phyloP scores from a whole-genome alignment of 2,888 invertebrate genomes.

The Synanthedon andrenaeformis region DNA sequence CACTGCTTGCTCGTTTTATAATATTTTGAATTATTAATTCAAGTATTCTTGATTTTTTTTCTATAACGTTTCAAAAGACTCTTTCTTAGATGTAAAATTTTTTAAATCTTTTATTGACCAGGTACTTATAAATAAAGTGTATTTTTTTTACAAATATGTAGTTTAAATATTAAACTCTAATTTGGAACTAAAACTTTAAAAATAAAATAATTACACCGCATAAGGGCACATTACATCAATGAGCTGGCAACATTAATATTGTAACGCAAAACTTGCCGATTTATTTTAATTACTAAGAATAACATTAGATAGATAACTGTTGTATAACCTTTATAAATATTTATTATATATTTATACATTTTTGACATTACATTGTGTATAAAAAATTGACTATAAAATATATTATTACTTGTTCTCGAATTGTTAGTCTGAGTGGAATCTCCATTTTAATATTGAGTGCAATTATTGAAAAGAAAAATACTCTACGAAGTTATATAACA shows the following conservation, averaged over 20 bases:
- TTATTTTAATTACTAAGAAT: too few species aligned
- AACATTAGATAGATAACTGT: not conserved
- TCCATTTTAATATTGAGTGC: not conserved
- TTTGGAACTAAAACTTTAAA: not conserved
- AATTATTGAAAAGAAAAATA: not conserved
- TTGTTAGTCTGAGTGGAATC: too few species aligned
- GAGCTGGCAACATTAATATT: not conserved
- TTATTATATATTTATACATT: constrained; percentile 12
- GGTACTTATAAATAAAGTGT: too few species aligned
- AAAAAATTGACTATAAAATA: not conserved
- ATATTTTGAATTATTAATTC: too few species aligned
- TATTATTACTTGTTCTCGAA: not conserved
- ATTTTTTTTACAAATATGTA: too few species aligned
- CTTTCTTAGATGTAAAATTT: too few species aligned
- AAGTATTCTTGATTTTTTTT: too few species aligned
- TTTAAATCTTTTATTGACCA: too few species aligned
- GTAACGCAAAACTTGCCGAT: too few species aligned
- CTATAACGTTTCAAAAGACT: too few species aligned
- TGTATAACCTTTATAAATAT: constrained; percentile 11
- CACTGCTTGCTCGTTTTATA: too few species aligned
- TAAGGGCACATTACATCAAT: not conserved
- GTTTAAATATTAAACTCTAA: not conserved
- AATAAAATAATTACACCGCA: not conserved
- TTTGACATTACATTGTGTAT: constrained; percentile 1
- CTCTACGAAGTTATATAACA: not conserved